phyloP scores from a whole-genome alignment of 2,113 vertebrate species.

The Terrapene triunguis region DNA sequence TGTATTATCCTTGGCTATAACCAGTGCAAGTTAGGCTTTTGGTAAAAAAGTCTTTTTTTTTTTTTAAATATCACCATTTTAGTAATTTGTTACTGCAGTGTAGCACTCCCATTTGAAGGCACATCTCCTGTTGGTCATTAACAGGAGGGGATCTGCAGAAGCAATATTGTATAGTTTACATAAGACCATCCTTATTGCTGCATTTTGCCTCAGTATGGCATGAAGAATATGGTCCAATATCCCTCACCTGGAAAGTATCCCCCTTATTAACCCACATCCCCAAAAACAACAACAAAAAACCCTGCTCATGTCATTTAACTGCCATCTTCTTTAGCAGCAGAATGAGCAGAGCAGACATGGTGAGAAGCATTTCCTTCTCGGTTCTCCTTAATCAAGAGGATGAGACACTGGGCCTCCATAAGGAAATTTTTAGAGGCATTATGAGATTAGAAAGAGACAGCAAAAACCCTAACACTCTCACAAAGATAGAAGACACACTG shows the following conservation, averaged over 20 bases:
- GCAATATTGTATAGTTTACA: neutral
- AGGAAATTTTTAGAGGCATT: constrained; percentile 3
- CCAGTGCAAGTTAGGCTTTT: neutral
- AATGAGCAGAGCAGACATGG: neutral
- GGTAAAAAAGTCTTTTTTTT: neutral
- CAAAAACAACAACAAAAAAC: neutral
- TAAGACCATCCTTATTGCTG: neutral
- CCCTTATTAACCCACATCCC: neutral
- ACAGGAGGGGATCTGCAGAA: constrained; percentile 21
- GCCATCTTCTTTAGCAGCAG: neutral
- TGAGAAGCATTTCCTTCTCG: neutral
- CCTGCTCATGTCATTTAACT: neutral
- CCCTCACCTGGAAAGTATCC: neutral
- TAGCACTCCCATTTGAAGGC: constrained; percentile 32
- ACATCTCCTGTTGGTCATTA: constrained; percentile 35
- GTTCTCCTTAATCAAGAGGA: neutral
- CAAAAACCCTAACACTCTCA: neutral
- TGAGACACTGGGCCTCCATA: neutral
- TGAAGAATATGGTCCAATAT: neutral
- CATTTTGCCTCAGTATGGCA: neutral
- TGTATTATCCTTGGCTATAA: neutral
- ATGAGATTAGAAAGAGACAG: neutral
- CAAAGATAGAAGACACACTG: constrained; percentile 2
- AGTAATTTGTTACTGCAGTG: neutral
- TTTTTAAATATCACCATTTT: neutral